A percentile compares a stretch with the other conserved stretches of the same genome.
These are phyloP conservation scores for Pogonomyrmex barbatus DNA, from an alignment of 1,140 invertebrate species.

Conservation along the genomic window DNA sequence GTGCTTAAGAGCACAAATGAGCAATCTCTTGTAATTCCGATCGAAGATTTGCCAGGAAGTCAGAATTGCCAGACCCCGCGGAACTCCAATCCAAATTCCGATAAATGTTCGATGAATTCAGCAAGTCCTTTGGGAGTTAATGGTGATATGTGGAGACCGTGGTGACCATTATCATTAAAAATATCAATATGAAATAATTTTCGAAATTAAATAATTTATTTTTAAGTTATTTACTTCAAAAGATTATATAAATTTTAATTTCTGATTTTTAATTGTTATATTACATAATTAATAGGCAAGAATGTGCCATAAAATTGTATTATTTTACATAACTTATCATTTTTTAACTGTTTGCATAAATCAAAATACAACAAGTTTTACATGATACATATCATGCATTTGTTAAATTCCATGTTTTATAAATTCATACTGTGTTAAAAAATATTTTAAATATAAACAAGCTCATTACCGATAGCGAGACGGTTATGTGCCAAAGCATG, in stretches of 20 bases:
- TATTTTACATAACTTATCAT: constrained; percentile 2
- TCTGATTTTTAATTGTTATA: background rate
- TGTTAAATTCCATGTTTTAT: background rate
- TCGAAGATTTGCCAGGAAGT: constrained; percentile 78
- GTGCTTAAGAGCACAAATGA: constrained; percentile 72
- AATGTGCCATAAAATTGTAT: constrained; percentile 3
- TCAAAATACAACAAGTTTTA: background rate
- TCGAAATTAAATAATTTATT: background rate
- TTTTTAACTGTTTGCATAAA: constrained; percentile 14
- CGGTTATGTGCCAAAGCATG: constrained; percentile 40
- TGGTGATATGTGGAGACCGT: constrained; percentile 86
- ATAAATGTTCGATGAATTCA: constrained; percentile 76
- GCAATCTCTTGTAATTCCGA: constrained; percentile 59
- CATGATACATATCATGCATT: constrained; percentile 26
- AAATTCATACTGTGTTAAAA: background rate
- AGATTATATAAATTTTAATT: background rate
- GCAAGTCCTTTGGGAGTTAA: constrained; percentile 77
- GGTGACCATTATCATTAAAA: constrained; percentile 77
- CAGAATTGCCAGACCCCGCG: constrained; percentile 68
- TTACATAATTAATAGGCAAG: background rate
- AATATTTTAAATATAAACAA: constrained; percentile 16
- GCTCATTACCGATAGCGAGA: background rate
- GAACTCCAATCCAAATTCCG: constrained; percentile 78
- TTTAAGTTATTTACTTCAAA: background rate
- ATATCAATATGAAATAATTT: background rate